These are phyloP conservation scores for Speoplatyrhinus poulsoni DNA, from an alignment of 2,113 vertebrate species.

Conservation along the genomic window DNA sequence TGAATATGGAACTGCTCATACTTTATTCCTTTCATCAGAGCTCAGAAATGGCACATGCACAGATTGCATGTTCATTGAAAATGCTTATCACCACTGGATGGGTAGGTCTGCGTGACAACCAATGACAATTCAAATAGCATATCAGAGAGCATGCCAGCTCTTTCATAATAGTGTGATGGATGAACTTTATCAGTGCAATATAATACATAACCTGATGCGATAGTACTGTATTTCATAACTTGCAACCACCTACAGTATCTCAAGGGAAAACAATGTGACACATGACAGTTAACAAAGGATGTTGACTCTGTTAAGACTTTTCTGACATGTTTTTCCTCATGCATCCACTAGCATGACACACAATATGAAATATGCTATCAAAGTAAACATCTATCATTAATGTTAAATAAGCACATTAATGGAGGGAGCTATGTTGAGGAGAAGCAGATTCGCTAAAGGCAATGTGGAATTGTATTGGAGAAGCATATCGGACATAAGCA, in stretches of 20 bases:
- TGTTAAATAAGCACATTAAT: constrained; percentile 72
- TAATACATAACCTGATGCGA: constrained; percentile 24
- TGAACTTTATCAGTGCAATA: constrained; percentile 48
- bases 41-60: constrained; percentile 32
- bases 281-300: constrained; percentile 38
- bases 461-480: constrained; percentile 73
- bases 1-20: constrained; percentile 24
- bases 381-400: constrained; percentile 75
- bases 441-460: constrained; percentile 69
- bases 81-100: constrained; percentile 36
- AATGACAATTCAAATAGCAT: constrained; percentile 55
- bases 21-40: constrained; percentile 49
- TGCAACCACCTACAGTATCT: constrained; percentile 24
- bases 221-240: constrained; percentile 33
- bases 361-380: constrained; percentile 76
- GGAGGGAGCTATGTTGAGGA: constrained; percentile 54
- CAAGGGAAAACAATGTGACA: constrained; percentile 11
- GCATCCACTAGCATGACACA: constrained; percentile 64
- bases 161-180: constrained; percentile 34
- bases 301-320: constrained; percentile 20
- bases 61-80: constrained; percentile 42
- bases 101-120: constrained; percentile 29
- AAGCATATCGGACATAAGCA: constrained; percentile 63
- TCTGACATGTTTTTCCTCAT: constrained; percentile 54
- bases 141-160: constrained; percentile 28